Evolutionary conservation across 2,797 vertebrate genomes (phyloP), one percentile per base, ranked within the genome.

Genomic region (Hydrophis major): DNA sequence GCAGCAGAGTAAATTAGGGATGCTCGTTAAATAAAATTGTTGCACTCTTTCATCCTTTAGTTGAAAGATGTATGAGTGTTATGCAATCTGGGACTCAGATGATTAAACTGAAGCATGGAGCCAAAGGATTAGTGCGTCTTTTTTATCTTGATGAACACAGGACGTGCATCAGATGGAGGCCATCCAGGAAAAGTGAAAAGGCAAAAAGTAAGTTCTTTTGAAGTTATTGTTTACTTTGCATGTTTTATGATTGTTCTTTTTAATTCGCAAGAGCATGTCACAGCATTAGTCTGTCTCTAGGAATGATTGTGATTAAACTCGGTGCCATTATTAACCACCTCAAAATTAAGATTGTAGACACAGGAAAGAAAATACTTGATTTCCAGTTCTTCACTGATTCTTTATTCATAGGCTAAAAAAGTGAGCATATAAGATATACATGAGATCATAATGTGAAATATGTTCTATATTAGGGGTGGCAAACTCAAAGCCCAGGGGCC

Each of bases 31-130:
- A 22, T 95, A 32, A 90, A 25, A 92, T 90, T 88, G 0, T 93
- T 94, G 90, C 95, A 61, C 59, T 97, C 63, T n/a, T 20, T 14
- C 37, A 42, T 42, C 27, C 22, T 10, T 16, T 16, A 99, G 99
- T 99, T 98, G 99, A 99, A 98, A 98, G 99, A 99, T 99, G 99
- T 97, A 99, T 99, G 99, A 98, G 98, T 94, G 98, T 99, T 93
- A 99, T 99, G 99, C 99, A 99, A 97, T 99, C 99, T 32, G 99
- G 99, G 97, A 99, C 99, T 61, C 99, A 99, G 98, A 99, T 99
- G 99, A 98, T 99, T 96, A 99, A 99, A 96, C 97, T 99, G 97
- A 99, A 99, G 97, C 98, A 98, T 18, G 99, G 99, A 42, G 98
- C 98, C 96, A 99, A 99, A 97, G 99, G 99, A 16, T 98, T 99